A percentile compares a stretch with the other conserved stretches of the same genome.
phyloP scores from a whole-genome alignment of 2,888 invertebrate genomes.

The Pheosia gnoma region DNA sequence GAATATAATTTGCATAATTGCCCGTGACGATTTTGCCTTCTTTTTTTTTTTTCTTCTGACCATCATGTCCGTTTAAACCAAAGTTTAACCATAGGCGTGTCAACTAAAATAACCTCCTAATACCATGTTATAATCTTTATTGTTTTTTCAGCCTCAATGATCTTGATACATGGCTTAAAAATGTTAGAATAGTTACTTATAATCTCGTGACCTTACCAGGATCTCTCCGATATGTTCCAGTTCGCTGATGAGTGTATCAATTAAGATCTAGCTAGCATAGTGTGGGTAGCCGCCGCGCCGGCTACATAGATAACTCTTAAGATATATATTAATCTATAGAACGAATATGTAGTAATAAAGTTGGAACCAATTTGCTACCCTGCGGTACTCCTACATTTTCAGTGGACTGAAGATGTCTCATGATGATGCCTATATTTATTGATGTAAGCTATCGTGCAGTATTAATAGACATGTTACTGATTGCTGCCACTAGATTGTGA shows the following conservation, averaged over 20 bases:
- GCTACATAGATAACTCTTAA: neutral
- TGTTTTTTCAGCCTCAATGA: neutral
- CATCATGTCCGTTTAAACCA: no score
- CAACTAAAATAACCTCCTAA: no score
- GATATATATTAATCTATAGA: neutral
- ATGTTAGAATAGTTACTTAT: neutral
- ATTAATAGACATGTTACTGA: no score
- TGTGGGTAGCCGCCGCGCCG: neutral
- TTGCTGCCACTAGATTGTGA: no score
- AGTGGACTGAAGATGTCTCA: no score
- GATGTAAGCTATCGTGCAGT: no score
- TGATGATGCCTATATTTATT: no score
- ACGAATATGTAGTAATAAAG: neutral
- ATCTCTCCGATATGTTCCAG: neutral
- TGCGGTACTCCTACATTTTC: conserved; percentile 5
- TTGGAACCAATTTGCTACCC: neutral
- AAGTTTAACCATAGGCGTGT: no score
- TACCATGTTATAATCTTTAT: no score
- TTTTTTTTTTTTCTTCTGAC: no score
- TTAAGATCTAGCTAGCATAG: neutral
- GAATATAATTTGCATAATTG: no score
- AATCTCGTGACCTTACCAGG: neutral
- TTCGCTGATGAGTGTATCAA: neutral
- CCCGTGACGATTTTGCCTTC: no score
- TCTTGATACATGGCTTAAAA: neutral